Percentiles rank a stretch among this genome's conserved stretches.
Conservation (phyloP, 2,797 vertebrate species). For the Taenioides sp. region DNA sequence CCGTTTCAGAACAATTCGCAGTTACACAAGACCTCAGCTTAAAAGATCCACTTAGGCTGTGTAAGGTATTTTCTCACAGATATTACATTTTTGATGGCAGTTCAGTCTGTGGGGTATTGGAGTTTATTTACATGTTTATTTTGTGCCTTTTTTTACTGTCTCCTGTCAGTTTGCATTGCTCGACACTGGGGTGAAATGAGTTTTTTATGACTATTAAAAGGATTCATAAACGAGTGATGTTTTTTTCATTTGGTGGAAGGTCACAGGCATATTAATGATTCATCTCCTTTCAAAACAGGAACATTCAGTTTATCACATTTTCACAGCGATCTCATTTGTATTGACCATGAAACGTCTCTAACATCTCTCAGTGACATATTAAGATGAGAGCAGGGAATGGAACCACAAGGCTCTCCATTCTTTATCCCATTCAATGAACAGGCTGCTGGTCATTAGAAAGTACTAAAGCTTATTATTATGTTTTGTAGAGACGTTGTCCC, state of each 20-base stretch:
- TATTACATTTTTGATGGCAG: neutral
- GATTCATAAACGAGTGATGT: constrained; percentile 4
- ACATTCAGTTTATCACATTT: constrained; percentile 8
- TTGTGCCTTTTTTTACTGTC: neutral
- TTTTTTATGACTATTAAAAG: constrained; percentile 7
- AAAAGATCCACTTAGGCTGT: neutral
- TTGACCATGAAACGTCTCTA: constrained; percentile 3
- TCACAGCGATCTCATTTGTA: constrained; percentile 9
- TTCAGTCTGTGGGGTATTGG: neutral
- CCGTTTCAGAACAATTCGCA: no score
- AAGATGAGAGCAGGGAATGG: neutral
- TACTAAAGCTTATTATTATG: neutral
- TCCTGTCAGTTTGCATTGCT: constrained; percentile 8
- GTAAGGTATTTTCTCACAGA: neutral
- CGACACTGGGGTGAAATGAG: constrained; percentile 11
- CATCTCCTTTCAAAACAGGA: constrained; percentile 5
- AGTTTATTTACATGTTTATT: neutral
- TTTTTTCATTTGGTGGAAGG: constrained; percentile 9
- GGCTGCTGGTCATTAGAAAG: neutral
- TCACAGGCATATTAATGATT: constrained; percentile 7
- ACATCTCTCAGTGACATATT: neutral
- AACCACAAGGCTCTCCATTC: constrained; percentile 1
- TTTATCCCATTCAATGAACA: neutral
- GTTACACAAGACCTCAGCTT: no score
- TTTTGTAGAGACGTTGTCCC: neutral